Evolutionary conservation across 2,113 vertebrate genomes (phyloP).

Genomic region (Hylia prasina): DNA sequence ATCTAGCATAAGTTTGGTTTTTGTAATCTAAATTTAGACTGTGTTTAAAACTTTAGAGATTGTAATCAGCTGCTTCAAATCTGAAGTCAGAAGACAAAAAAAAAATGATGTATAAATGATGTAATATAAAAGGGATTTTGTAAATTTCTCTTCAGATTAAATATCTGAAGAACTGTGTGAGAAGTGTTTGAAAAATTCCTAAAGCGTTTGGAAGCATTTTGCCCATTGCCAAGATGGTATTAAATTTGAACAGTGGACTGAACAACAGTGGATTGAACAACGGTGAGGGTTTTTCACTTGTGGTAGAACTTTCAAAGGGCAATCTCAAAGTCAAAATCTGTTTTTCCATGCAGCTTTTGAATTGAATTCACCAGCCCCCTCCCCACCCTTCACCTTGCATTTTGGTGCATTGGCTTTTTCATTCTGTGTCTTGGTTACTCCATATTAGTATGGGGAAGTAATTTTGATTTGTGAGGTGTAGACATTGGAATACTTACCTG

Average conservation of each 20-base stretch:
- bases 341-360: neutral
- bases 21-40: neutral
- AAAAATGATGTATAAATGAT: neutral
- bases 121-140: neutral
- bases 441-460: neutral
- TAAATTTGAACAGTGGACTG: neutral
- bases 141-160: neutral
- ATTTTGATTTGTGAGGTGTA: neutral
- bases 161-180: neutral
- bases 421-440: neutral
- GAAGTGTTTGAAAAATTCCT: neutral
- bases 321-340: neutral
- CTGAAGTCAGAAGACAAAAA: neutral
- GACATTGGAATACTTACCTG: neutral
- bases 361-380: neutral
- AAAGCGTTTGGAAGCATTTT: neutral
- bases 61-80: neutral
- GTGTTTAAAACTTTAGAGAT: neutral
- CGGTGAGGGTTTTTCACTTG: neutral
- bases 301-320: neutral
- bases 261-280: neutral
- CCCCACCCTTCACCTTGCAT: accelerated
- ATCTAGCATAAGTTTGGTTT: neutral
- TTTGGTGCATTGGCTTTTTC: neutral
- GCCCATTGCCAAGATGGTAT: neutral